Conservation (phyloP, 2,888 invertebrate genomes). For the Agonopterix subpropinquella region DNA sequence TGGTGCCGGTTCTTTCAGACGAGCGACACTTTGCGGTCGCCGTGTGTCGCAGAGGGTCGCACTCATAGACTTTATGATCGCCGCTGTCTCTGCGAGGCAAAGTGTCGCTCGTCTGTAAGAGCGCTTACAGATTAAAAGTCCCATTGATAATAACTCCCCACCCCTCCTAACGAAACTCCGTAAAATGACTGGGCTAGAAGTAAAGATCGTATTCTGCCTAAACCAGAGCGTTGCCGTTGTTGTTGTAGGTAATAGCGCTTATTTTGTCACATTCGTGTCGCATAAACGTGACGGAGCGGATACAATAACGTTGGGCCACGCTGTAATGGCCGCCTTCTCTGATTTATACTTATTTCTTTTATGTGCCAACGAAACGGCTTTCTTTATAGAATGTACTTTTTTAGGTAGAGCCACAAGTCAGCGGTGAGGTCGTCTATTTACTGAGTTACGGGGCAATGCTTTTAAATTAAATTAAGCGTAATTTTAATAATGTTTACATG, state of each 20-base stretch:
- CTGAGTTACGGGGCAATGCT: constrained; percentile 38
- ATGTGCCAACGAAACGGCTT: constrained; percentile 61
- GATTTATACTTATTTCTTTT: constrained; percentile 72
- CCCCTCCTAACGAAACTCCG: too few relatives aligned
- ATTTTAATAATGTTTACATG: constrained; percentile 21
- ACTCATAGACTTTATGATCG: too few relatives aligned
- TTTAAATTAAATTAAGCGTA: constrained; percentile 46
- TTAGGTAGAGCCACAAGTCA: constrained; percentile 35
- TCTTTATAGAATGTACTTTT: constrained; percentile 53
- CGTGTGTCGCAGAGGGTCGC: too few relatives aligned
- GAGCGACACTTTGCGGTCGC: too few relatives aligned
- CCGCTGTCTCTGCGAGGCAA: too few relatives aligned
- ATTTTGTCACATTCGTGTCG: constrained; percentile 63
- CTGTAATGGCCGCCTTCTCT: constrained; percentile 61
- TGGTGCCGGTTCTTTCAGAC: too few relatives aligned
- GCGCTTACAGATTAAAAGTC: too few relatives aligned
- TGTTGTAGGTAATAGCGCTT: constrained; percentile 55
- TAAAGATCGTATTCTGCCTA: constrained; percentile 21
- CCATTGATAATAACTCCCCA: too few relatives aligned
- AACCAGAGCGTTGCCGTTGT: constrained; percentile 37
- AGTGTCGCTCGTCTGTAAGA: too few relatives aligned
- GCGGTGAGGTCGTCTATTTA: constrained; percentile 31
- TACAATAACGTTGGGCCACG: constrained; percentile 55
- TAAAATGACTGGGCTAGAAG: too few relatives aligned
- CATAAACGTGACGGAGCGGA: constrained; percentile 58